Percentiles rank a stretch among this genome's conserved stretches.
Evolutionary conservation across 2,113 vertebrate genomes (phyloP).

Genomic region (Hydropotes inermis): DNA sequence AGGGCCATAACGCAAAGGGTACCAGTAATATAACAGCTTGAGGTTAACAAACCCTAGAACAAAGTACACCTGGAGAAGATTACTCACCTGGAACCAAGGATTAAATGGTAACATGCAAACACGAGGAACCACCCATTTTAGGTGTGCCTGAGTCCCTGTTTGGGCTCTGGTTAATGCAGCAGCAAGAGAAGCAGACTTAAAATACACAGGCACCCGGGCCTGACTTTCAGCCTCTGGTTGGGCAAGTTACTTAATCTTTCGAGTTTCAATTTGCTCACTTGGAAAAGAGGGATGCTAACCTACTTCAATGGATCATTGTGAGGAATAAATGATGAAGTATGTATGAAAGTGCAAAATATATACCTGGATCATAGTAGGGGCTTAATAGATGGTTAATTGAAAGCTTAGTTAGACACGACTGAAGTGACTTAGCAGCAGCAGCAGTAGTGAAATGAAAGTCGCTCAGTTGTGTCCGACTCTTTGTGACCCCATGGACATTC

Average conservation of each 20-base stretch:
- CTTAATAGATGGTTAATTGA: neutral
- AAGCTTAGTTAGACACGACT: neutral
- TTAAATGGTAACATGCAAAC: neutral
- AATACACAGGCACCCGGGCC: neutral
- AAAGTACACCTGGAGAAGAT: conserved; percentile 8
- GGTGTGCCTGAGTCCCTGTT: neutral
- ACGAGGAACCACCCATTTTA: neutral
- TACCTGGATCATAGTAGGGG: neutral
- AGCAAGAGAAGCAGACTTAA: neutral
- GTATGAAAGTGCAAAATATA: neutral
- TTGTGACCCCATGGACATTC: neutral
- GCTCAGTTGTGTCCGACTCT: neutral
- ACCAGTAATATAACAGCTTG: neutral
- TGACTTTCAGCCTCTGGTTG: neutral
- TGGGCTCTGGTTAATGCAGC: neutral
- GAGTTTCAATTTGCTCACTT: conserved; percentile 29
- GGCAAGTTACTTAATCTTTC: neutral
- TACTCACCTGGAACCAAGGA: conserved; percentile 14
- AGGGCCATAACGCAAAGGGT: conserved; percentile 14
- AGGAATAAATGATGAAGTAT: conserved; percentile 8
- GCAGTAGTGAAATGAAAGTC: neutral
- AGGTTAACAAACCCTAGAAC: conserved; percentile 4
- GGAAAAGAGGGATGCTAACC: neutral
- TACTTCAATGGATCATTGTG: neutral
- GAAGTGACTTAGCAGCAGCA: neutral